These are phyloP conservation scores for Solenopsis fugax DNA, from an alignment of 1,140 invertebrate genomes.

Conservation along the genomic window DNA sequence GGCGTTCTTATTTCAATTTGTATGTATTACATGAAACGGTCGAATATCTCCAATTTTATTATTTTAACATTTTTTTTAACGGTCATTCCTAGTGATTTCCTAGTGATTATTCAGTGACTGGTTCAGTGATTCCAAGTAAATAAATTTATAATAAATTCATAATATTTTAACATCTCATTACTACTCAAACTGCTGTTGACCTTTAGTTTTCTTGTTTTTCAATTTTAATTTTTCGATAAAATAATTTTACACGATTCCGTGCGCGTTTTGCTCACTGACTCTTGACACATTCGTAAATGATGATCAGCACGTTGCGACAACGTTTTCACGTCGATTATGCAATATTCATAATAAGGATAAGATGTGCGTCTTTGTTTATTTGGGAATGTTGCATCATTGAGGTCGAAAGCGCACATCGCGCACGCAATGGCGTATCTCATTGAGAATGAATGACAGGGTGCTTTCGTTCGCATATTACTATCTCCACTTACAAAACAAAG, in stretches of 20 bases:
- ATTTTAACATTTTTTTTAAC: too few relatives aligned
- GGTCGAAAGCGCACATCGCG: slow-evolving; percentile 24
- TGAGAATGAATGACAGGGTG: slow-evolving; percentile 21
- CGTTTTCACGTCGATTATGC: neutral
- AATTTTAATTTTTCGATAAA: neutral
- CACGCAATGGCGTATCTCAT: neutral
- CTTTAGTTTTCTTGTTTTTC: too few relatives aligned
- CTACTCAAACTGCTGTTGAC: too few relatives aligned
- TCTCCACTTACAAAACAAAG: slow-evolving; percentile 60
- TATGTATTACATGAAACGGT: too few relatives aligned
- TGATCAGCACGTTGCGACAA: neutral
- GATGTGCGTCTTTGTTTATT: slow-evolving; percentile 26
- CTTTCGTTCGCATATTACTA: slow-evolving; percentile 39
- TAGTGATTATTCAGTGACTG: too few relatives aligned
- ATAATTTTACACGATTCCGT: neutral
- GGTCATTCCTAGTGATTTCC: too few relatives aligned
- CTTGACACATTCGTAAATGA: neutral
- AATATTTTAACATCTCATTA: too few relatives aligned
- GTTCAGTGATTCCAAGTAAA: too few relatives aligned
- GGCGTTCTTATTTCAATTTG: too few relatives aligned
- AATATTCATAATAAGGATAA: neutral
- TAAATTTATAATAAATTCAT: too few relatives aligned
- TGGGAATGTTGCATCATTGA: slow-evolving; percentile 22
- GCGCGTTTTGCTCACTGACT: neutral
- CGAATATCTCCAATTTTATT: too few relatives aligned